Percentiles rank a stretch among this genome's conserved stretches.
Evolutionary conservation across 2,888 invertebrate species (phyloP).

Genomic region (Tipula unca): DNA sequence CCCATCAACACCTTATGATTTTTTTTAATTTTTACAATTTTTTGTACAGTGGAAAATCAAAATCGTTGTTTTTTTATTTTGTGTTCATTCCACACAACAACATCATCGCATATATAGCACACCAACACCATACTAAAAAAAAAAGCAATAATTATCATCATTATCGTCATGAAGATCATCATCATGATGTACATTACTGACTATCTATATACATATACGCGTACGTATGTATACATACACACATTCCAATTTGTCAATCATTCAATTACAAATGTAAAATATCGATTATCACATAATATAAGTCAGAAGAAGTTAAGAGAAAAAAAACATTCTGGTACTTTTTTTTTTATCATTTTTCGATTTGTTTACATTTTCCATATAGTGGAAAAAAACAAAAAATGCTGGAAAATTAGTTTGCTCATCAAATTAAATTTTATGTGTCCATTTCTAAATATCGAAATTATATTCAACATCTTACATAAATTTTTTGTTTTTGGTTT

Average conservation of each 20-base stretch:
- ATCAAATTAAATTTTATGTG: background rate
- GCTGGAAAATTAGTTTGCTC: background rate
- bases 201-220: background rate
- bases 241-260: constrained; percentile 16
- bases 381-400: background rate
- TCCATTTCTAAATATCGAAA: background rate
- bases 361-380: background rate
- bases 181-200: background rate
- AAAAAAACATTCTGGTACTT: background rate
- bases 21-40: background rate
- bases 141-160: background rate
- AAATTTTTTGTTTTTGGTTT: background rate
- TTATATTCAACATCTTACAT: background rate
- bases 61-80: background rate
- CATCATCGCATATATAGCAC: background rate
- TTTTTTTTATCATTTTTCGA: background rate
- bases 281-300: constrained; percentile 18
- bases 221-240: background rate
- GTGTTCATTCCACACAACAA: background rate
- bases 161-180: background rate
- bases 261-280: constrained; percentile 18
- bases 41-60: background rate
- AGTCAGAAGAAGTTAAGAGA: background rate
- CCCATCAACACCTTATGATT: background rate
- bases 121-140: background rate